Evolutionary conservation across 1,140 invertebrate species (phyloP).

Genomic region (Bathynomus jamesi): DNA sequence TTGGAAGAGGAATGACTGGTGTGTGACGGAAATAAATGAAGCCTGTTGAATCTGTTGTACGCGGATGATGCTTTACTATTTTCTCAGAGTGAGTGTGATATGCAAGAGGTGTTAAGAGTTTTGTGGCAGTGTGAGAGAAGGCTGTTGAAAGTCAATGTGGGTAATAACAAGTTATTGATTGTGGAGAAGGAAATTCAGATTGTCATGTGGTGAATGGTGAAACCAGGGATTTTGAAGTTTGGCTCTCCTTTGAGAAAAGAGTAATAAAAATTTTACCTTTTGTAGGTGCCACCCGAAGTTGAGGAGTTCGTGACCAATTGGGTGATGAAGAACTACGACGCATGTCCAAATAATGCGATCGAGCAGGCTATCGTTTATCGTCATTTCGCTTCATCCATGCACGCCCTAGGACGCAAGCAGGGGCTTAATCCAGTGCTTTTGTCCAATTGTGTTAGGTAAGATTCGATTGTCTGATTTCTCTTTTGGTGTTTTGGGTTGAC

Average conservation of each 20-base stretch:
- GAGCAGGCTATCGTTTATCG: constrained; percentile 36
- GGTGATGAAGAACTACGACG: constrained; percentile 30
- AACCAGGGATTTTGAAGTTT: no score
- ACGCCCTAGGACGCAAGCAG: constrained; percentile 28
- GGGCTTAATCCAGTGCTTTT: constrained; percentile 34
- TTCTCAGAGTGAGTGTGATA: no score
- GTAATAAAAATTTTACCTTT: background rate
- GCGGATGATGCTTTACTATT: no score
- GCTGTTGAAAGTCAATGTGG: no score
- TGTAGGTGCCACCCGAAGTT: constrained; percentile 28
- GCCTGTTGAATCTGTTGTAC: no score
- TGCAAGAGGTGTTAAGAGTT: no score
- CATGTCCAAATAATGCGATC: constrained; percentile 22
- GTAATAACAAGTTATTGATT: no score
- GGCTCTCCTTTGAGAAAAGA: background rate
- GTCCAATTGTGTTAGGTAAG: constrained; percentile 36
- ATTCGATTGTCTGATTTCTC: background rate
- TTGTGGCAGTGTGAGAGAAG: no score
- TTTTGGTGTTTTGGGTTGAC: background rate
- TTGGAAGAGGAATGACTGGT: no score
- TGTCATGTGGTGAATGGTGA: no score
- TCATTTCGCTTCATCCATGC: constrained; percentile 35
- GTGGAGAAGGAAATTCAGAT: no score
- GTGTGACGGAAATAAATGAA: no score
- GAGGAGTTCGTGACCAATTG: constrained; percentile 35